Percentiles rank a stretch among this genome's conserved stretches.
Evolutionary conservation across 2,888 invertebrate species (phyloP).

Genomic region (Sinhomidia bicolor): DNA sequence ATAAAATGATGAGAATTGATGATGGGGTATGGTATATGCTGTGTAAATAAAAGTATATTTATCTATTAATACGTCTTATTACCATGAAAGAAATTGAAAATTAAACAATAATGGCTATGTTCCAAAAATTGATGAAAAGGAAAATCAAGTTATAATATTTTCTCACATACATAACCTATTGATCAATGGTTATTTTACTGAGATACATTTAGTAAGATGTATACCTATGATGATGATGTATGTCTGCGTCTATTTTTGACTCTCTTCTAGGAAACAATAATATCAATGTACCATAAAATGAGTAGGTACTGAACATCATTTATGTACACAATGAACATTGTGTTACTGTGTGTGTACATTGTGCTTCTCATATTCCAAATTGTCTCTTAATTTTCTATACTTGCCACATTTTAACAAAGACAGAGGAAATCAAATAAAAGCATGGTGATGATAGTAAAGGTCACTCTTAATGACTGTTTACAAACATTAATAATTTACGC

Average conservation of each 20-base stretch:
- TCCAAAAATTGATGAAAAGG: conserved; percentile 52
- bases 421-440: conserved; percentile 16
- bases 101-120: conserved; percentile 27
- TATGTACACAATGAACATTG: background rate
- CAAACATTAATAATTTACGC: conserved; percentile 24
- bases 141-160: conserved; percentile 9
- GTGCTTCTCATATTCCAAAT: background rate
- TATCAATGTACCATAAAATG: too few relatives aligned
- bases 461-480: conserved; percentile 37
- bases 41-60: too few relatives aligned
- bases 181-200: too few relatives aligned
- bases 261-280: too few relatives aligned
- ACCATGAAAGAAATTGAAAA: conserved; percentile 1
- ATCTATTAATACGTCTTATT: background rate
- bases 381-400: too few relatives aligned
- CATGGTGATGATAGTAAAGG: conserved; percentile 22
- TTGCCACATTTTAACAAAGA: background rate
- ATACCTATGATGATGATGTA: too few relatives aligned
- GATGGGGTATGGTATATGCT: background rate
- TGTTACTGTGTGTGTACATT: background rate
- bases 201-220: background rate
- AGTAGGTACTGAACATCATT: too few relatives aligned
- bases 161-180: background rate
- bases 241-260: too few relatives aligned
- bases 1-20: background rate